Percentiles rank a stretch among this genome's conserved stretches.
Evolutionary conservation across 2,113 vertebrate genomes (phyloP).

Genomic region (Sciurus niger): DNA sequence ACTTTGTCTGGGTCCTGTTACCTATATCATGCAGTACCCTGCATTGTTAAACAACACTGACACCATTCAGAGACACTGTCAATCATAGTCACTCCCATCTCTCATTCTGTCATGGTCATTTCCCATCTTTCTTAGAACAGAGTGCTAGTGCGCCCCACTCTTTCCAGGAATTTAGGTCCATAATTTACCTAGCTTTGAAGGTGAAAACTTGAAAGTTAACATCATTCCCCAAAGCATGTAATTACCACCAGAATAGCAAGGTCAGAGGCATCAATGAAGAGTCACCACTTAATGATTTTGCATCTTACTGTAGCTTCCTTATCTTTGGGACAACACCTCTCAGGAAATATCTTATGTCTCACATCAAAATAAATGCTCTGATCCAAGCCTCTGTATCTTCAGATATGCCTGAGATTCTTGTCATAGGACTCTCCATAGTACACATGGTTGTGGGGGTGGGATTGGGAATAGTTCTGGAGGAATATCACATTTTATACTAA

Average conservation of each 20-base stretch:
- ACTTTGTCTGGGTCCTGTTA: not conserved
- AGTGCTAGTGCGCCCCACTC: not conserved
- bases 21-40: not conserved
- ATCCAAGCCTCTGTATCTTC: not conserved
- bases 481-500: not conserved
- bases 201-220: not conserved
- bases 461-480: not conserved
- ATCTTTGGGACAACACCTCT: not conserved
- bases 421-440: not conserved
- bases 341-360: not conserved
- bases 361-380: not conserved
- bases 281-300: not conserved
- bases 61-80: not conserved
- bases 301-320: not conserved
- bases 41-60: not conserved
- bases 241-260: not conserved
- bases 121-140: not conserved
- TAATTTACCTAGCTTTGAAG: not conserved
- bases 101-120: not conserved
- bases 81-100: not conserved
- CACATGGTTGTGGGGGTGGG: accelerated
- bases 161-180: not conserved
- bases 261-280: not conserved
- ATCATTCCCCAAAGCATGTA: not conserved
- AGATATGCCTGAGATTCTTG: not conserved